A percentile compares a stretch with the other conserved stretches of the same genome.
Conservation (phyloP, 2,888 invertebrate species). For the Himalopsyche tibetana region DNA sequence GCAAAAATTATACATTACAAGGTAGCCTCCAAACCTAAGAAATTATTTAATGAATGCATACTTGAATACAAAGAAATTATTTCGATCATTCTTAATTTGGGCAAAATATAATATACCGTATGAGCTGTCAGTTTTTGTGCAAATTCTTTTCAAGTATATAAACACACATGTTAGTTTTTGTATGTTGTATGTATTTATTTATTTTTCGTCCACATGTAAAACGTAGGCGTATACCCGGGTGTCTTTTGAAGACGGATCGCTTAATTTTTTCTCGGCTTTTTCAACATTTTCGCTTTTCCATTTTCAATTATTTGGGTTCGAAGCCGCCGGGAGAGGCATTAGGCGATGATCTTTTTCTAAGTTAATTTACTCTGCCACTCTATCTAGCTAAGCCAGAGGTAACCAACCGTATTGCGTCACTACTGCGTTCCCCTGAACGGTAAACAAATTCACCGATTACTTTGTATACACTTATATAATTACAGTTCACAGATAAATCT, state of each 20-base stretch:
- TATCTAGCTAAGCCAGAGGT: conserved; percentile 15
- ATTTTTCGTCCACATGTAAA: neutral
- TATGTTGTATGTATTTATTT: neutral
- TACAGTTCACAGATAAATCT: too few relatives aligned
- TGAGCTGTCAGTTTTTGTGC: too few relatives aligned
- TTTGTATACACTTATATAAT: too few relatives aligned
- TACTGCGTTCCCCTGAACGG: neutral
- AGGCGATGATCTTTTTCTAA: conserved; percentile 34
- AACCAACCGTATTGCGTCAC: neutral
- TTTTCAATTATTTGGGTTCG: conserved; percentile 34
- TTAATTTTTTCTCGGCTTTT: conserved; percentile 31
- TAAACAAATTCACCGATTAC: too few relatives aligned
- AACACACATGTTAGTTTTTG: neutral
- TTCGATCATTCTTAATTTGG: too few relatives aligned
- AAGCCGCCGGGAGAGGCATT: conserved; percentile 21
- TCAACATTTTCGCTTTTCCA: conserved; percentile 10
- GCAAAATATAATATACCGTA: too few relatives aligned
- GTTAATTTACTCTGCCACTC: conserved; percentile 34
- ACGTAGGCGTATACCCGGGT: conserved; percentile 15
- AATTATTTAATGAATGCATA: too few relatives aligned
- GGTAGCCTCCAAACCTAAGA: too few relatives aligned
- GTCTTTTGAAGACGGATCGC: conserved; percentile 30
- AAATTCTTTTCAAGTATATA: too few relatives aligned
- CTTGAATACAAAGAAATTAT: too few relatives aligned
- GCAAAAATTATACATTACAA: too few relatives aligned